These are phyloP conservation scores for Mormyrus hasselquistii DNA, from an alignment of 2,797 vertebrate species.

Conservation along the genomic window DNA sequence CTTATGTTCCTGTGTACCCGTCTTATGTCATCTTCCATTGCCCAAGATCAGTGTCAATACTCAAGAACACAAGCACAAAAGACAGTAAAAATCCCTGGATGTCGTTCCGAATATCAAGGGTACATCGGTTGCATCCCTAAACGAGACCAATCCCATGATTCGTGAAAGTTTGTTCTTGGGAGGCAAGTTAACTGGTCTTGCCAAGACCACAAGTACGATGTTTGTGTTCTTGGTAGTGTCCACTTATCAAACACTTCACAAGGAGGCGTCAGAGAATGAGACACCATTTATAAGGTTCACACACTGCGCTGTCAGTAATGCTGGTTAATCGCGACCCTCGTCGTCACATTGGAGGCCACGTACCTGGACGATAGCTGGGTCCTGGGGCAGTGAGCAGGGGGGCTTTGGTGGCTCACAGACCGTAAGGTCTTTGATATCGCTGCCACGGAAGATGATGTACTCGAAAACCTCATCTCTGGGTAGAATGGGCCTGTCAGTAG, in stretches of 20 bases:
- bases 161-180: background rate
- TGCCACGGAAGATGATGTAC: slow-evolving; percentile 96
- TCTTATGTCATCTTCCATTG: background rate
- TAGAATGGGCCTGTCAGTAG: slow-evolving; percentile 91
- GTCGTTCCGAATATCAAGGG: background rate
- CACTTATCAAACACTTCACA: background rate
- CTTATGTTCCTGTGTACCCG: background rate
- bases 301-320: background rate
- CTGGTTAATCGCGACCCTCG: background rate
- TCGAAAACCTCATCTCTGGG: slow-evolving; percentile 96
- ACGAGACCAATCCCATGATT: background rate
- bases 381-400: slow-evolving; percentile 85
- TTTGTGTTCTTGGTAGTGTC: background rate
- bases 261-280: background rate
- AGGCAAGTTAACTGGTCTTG: background rate
- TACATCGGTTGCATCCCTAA: background rate
- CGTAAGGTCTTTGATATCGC: slow-evolving; percentile 97
- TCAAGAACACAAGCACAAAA: background rate
- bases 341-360: background rate
- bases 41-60: background rate
- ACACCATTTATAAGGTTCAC: background rate
- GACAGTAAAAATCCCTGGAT: background rate
- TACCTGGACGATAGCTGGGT: slow-evolving; percentile 97
- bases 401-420: slow-evolving; percentile 96
- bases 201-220: background rate